Evolutionary conservation across 2,888 invertebrate genomes (phyloP).

Genomic region (Dioctria linearis): DNA sequence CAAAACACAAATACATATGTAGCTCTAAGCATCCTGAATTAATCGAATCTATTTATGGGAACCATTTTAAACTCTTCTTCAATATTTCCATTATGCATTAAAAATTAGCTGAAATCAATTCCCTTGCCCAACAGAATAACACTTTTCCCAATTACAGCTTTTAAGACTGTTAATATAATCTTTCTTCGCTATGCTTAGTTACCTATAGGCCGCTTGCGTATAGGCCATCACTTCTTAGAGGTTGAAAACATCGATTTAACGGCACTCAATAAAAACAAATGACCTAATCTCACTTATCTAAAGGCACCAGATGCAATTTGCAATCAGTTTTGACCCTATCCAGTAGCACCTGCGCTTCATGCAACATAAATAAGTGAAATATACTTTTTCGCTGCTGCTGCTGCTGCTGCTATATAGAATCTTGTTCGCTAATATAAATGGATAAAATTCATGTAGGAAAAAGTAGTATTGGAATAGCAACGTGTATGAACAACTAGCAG

Average conservation of each 20-base stretch:
- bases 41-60: too few species aligned
- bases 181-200: neutral
- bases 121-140: neutral
- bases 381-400: conserved; percentile 1
- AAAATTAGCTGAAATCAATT: neutral
- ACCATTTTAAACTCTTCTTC: too few species aligned
- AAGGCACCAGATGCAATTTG: conserved; percentile 38
- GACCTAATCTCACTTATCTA: conserved; percentile 35
- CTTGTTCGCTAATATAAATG: neutral
- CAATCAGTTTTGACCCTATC: conserved; percentile 39
- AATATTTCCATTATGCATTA: too few species aligned
- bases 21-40: too few species aligned
- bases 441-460: neutral
- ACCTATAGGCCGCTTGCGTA: neutral
- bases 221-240: neutral
- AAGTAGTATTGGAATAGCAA: neutral
- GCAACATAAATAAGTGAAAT: neutral
- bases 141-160: neutral
- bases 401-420: neutral
- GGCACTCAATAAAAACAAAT: conserved; percentile 43
- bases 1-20: too few species aligned
- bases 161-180: neutral
- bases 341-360: conserved; percentile 44
- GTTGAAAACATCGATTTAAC: conserved; percentile 39
- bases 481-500: neutral